Base-by-base conservation (phyloP, 2,888 invertebrate species). In the Melipona bicolor region DNA sequence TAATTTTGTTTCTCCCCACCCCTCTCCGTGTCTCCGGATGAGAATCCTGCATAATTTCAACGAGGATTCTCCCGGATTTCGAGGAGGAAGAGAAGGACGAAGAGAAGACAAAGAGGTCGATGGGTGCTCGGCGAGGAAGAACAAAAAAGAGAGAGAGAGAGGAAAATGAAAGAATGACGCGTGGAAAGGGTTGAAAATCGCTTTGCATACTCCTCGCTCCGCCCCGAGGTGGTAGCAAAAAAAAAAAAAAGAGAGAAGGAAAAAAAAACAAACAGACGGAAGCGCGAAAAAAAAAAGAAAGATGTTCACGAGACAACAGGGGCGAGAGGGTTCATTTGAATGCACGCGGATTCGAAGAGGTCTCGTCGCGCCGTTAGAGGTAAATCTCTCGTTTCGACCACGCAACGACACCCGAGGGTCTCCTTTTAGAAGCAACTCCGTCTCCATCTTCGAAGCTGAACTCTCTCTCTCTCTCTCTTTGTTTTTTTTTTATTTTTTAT, bases 221-320 rank as follows among this genome's bases (percentile, higher is more conserved):
- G 83, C 79, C 86, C 77, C 77, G 88, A 73, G 88, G 78, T 85
- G 87, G 73, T 83, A 79, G 86, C 24, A 88, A 89, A 88, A 89
- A 81, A 84, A 88, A 89, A 88, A 89, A 81, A 84, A 83, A 85
- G 86, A 88, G 17, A 52, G 3, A 32, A 3, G 32, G 32, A 32
- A 32, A 61, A 89, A 90, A 88, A 89, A 91, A 92, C 91, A 93
- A 93, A 93, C 92, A 92, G 91, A 92, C 92, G 93, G 92, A 93
- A 93, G 91, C 87, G 92, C 88, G 90, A 89, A 91, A 93, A 91
- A 92, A 82, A 61, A 61, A 19, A 19, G 52, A 21, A 21, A 52
- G 52, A 85, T 79, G 79, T 77, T 72, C 77, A 80, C 81, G 79
- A 78, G 75, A 77, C 79, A 73, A 80, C 61, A 68, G 59, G 56